Percentiles rank a stretch among this genome's conserved stretches.
phyloP scores from a whole-genome alignment of 2,888 invertebrate species.

The Xiphydria camelus region DNA sequence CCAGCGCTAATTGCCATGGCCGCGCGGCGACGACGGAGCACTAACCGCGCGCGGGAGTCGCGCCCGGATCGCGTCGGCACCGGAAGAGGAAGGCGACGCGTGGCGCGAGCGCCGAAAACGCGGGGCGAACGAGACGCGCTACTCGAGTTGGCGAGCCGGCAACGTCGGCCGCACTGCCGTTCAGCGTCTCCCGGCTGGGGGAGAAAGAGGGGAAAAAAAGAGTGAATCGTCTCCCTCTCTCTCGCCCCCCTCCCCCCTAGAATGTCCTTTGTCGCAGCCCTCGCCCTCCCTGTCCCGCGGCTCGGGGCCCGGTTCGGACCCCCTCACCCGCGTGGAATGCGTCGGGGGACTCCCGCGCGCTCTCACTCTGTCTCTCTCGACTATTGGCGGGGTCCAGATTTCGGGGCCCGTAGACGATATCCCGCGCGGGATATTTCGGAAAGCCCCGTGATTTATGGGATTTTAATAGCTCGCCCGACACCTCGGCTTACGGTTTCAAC shows the following conservation, averaged over 20 bases:
- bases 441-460: not conserved
- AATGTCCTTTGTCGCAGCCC: constrained; percentile 53
- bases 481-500: no score
- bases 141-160: constrained; percentile 40
- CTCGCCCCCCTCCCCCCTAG: constrained; percentile 35
- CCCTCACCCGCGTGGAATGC: constrained; percentile 3
- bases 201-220: constrained; percentile 51
- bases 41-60: no score
- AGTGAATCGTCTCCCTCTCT: constrained; percentile 3
- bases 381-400: not conserved
- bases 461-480: not conserved
- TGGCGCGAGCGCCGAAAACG: constrained; percentile 28
- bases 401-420: not conserved
- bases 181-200: constrained; percentile 23
- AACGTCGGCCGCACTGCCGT: constrained; percentile 35
- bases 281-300: constrained; percentile 8
- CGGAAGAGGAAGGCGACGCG: constrained; percentile 23
- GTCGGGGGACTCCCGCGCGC: constrained; percentile 18
- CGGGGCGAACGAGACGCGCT: constrained; percentile 22
- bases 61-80: constrained; percentile 16
- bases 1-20: not conserved
- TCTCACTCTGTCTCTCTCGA: constrained; percentile 19
- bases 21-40: no score
- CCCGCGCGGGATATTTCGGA: not conserved
- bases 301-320: constrained; percentile 1